These are phyloP conservation scores for Sanderia malayensis DNA, from an alignment of 30 jellyfish, hydroid and myxozoan genomes.

Conservation along the genomic window DNA sequence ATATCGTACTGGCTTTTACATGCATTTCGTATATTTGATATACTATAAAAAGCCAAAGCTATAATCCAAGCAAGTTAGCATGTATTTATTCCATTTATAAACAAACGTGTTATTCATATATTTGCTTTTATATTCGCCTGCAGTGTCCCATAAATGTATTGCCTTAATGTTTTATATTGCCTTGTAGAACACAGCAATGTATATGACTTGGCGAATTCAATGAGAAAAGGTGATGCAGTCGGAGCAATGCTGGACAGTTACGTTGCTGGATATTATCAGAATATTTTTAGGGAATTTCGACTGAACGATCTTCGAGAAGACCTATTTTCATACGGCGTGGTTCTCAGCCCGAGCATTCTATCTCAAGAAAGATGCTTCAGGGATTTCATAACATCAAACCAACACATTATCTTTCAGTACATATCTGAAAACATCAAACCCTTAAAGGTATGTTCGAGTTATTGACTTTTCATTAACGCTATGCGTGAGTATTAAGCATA, in stretches of 20 bases:
- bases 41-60: too few relatives aligned
- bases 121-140: too few relatives aligned
- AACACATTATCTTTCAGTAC: slow-evolving; percentile 37
- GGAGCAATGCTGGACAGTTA: slow-evolving; percentile 92
- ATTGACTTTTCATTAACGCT: too few relatives aligned
- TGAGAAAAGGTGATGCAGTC: slow-evolving; percentile 3
- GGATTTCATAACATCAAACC: slow-evolving; percentile 50
- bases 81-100: too few relatives aligned
- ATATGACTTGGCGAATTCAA: slow-evolving; percentile 6
- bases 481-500: too few relatives aligned
- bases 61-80: too few relatives aligned
- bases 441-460: slow-evolving; percentile 59
- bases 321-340: slow-evolving; percentile 85
- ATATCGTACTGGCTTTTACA: too few relatives aligned
- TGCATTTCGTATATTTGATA: too few relatives aligned
- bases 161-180: too few relatives aligned
- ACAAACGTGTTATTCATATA: too few relatives aligned
- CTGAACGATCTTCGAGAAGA: slow-evolving; percentile 79
- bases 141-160: too few relatives aligned
- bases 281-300: slow-evolving; percentile 50
- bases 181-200: slow-evolving; percentile 8
- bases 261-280: slow-evolving; percentile 90
- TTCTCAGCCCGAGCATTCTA: slow-evolving; percentile 67
- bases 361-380: slow-evolving; percentile 40
- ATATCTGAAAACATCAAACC: slow-evolving; percentile 77